Evolutionary conservation across 2,113 vertebrate species (phyloP).

Genomic region (Lates calcarifer): DNA sequence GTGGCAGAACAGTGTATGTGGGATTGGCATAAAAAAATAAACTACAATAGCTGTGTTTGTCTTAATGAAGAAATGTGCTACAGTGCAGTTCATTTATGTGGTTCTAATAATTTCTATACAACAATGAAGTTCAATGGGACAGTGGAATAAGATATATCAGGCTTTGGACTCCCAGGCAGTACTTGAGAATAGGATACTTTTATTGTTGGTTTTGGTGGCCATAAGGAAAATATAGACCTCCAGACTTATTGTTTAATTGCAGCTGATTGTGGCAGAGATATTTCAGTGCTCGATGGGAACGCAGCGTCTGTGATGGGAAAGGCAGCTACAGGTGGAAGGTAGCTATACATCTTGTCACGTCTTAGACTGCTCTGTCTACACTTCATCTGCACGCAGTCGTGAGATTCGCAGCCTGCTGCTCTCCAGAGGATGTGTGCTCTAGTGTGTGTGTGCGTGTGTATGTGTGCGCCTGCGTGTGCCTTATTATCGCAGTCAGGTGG

Average conservation of each 20-base stretch:
- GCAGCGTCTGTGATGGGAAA: neutral
- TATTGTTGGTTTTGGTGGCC: neutral
- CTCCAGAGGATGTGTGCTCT: constrained; percentile 4
- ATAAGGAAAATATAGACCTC: neutral
- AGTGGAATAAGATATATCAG: neutral
- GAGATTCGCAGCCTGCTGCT: constrained; percentile 46
- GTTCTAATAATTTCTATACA: neutral
- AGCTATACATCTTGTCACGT: constrained; percentile 29
- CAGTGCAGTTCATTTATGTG: neutral
- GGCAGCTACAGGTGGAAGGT: constrained; percentile 60
- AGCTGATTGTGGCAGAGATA: neutral
- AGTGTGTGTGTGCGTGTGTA: neutral
- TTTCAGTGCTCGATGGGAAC: neutral
- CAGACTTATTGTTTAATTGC: neutral
- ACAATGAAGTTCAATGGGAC: neutral
- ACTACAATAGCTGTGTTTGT: neutral
- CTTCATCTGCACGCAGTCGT: constrained; percentile 28
- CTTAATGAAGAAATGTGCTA: neutral
- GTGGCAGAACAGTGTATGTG: constrained; percentile 5
- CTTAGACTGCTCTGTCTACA: constrained; percentile 20
- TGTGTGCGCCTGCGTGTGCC: constrained; percentile 2
- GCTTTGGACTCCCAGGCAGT: neutral
- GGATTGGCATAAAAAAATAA: neutral
- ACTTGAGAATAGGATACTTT: neutral
- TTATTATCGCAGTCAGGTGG: constrained; percentile 69